Evolutionary conservation across 2,888 invertebrate genomes (phyloP).

Genomic region (Lithophane leautieri): DNA sequence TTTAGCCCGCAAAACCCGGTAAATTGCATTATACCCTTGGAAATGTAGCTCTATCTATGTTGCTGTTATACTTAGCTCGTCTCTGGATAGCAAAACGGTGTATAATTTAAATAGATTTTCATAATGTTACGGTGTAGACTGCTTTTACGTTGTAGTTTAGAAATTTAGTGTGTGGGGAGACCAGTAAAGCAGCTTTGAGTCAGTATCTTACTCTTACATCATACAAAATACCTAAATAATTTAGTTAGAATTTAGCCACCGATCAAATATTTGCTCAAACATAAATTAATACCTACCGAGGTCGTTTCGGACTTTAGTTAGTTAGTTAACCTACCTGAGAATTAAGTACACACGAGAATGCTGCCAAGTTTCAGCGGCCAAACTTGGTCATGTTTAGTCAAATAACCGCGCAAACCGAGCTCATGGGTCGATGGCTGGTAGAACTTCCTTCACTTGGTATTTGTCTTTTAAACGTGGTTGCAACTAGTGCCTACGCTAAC

Average conservation of each 20-base stretch:
- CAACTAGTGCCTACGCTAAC: conserved; percentile 37
- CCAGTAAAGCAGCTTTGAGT: conserved; percentile 26
- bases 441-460: conserved; percentile 67
- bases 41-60: conserved; percentile 67
- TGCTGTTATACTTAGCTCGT: conserved; percentile 58
- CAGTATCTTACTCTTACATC: neutral
- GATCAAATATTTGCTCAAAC: neutral
- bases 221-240: neutral
- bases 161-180: conserved; percentile 2
- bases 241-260: neutral
- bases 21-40: conserved; percentile 80
- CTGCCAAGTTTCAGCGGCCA: conserved; percentile 61
- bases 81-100: conserved; percentile 68
- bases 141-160: conserved; percentile 39
- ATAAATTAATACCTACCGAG: conserved; percentile 11
- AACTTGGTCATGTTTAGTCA: conserved; percentile 71
- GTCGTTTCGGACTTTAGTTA: conserved; percentile 8
- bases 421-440: conserved; percentile 63
- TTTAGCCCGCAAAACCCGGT: conserved; percentile 77
- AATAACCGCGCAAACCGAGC: conserved; percentile 69
- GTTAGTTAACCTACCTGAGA: conserved; percentile 39
- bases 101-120: conserved; percentile 77
- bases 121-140: conserved; percentile 67
- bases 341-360: conserved; percentile 48
- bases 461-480: conserved; percentile 65